Evolutionary conservation across 2,888 invertebrate genomes (phyloP).

Genomic region (Aromia moschata): DNA sequence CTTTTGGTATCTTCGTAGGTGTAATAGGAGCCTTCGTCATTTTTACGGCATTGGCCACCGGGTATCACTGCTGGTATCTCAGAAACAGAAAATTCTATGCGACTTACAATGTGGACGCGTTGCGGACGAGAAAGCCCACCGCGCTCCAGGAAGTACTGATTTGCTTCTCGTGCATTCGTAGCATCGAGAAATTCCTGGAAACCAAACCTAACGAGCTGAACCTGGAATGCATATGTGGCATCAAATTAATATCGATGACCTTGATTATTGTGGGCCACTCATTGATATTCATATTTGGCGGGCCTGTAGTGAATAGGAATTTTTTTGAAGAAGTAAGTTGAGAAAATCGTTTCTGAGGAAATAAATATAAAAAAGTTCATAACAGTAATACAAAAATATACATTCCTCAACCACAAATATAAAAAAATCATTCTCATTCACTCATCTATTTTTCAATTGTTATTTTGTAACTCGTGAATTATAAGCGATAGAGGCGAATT

Average conservation of each 20-base stretch:
- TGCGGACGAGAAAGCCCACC: slow-evolving; percentile 31
- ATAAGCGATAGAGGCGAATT: too few relatives aligned
- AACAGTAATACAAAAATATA: too few relatives aligned
- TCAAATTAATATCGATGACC: slow-evolving; percentile 74
- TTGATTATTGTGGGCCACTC: slow-evolving; percentile 75
- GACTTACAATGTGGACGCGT: slow-evolving; percentile 43
- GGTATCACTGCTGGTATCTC: slow-evolving; percentile 47
- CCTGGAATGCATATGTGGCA: slow-evolving; percentile 67
- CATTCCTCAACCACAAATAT: too few relatives aligned
- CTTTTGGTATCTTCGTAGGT: too few relatives aligned
- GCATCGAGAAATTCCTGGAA: slow-evolving; percentile 68
- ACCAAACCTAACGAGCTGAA: slow-evolving; percentile 69
- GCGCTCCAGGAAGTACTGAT: slow-evolving; percentile 50
- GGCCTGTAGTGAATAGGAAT: slow-evolving; percentile 73
- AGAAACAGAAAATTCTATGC: slow-evolving; percentile 42
- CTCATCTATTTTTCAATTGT: neutral
- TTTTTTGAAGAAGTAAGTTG: slow-evolving; percentile 69
- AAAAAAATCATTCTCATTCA: too few relatives aligned
- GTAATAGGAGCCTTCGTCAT: slow-evolving; percentile 47
- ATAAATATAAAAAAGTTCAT: too few relatives aligned
- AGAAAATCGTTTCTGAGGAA: too few relatives aligned
- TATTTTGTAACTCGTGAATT: neutral
- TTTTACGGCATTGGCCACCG: slow-evolving; percentile 50
- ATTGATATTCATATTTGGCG: slow-evolving; percentile 72
- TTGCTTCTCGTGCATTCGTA: slow-evolving; percentile 71